Conservation (phyloP, 2,113 vertebrate species). For the Syngnathus scovelli region DNA sequence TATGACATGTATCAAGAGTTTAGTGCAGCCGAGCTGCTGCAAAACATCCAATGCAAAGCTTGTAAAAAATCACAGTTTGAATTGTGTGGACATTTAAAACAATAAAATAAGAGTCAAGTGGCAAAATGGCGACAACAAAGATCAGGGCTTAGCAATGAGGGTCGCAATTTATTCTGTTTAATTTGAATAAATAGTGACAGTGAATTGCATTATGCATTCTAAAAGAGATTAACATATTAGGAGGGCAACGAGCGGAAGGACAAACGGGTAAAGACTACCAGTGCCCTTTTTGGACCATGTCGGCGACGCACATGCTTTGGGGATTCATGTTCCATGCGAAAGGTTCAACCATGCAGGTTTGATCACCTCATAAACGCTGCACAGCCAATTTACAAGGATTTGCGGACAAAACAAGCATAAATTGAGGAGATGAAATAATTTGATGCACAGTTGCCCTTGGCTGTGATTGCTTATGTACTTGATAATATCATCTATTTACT, state of each 20-base stretch:
- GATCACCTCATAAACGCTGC: constrained; percentile 3
- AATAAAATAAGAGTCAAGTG: neutral
- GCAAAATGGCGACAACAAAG: neutral
- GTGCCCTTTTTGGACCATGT: constrained; percentile 31
- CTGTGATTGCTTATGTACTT: constrained; percentile 6
- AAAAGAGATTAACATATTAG: constrained; percentile 26
- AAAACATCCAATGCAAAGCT: constrained; percentile 39
- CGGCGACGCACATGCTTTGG: constrained; percentile 11
- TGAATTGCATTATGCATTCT: constrained; percentile 41
- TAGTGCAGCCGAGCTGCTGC: constrained; percentile 57
- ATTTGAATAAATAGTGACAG: constrained; percentile 14
- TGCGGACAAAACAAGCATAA: neutral
- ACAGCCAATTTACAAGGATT: constrained; percentile 26
- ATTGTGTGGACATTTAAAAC: neutral
- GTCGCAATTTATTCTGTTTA: constrained; percentile 28
- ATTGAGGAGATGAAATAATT: constrained; percentile 4
- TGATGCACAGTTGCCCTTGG: constrained; percentile 1
- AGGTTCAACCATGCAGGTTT: constrained; percentile 36
- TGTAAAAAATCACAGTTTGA: constrained; percentile 2
- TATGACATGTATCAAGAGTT: constrained; percentile 72
- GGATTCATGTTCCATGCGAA: constrained; percentile 36
- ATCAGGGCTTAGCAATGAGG: constrained; percentile 14
- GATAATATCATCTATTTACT: neutral
- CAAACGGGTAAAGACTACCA: constrained; percentile 27
- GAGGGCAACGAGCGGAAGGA: constrained; percentile 42